Conservation (phyloP, 2,888 invertebrate species). For the Biston betularia region DNA sequence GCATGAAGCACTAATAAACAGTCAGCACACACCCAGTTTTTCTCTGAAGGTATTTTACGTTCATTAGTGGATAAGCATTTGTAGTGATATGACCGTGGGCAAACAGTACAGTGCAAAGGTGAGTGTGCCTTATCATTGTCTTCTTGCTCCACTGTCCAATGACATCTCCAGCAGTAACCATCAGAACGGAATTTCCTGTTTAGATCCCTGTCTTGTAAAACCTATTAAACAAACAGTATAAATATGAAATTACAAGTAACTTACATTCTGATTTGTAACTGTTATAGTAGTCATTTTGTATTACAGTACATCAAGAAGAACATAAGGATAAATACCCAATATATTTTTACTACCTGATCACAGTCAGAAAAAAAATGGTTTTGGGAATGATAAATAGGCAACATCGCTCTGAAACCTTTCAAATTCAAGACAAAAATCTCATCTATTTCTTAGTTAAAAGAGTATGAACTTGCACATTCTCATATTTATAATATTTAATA, state of each 20-base stretch:
- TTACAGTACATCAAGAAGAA: constrained; percentile 29
- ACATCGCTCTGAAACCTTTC: too few species aligned
- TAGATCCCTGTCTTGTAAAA: constrained; percentile 43
- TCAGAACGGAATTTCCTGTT: constrained; percentile 84
- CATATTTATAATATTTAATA: not conserved
- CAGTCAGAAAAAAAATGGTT: too few species aligned
- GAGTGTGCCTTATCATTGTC: constrained; percentile 68
- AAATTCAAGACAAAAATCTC: too few species aligned
- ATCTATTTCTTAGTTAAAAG: too few species aligned
- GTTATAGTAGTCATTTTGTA: constrained; percentile 53
- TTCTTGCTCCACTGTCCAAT: constrained; percentile 88
- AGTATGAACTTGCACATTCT: not conserved
- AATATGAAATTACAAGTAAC: constrained; percentile 10
- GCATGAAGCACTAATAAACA: constrained; percentile 91
- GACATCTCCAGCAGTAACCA: constrained; percentile 96
- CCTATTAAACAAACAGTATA: constrained; percentile 48
- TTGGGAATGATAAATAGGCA: too few species aligned
- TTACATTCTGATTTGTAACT: not conserved
- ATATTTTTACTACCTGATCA: too few species aligned
- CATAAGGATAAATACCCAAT: constrained; percentile 1
- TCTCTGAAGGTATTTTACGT: constrained; percentile 70
- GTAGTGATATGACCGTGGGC: constrained; percentile 94
- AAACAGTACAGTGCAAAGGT: constrained; percentile 90
- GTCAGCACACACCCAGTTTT: constrained; percentile 94
- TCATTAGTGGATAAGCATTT: constrained; percentile 88